phyloP scores from a whole-genome alignment of 2,888 invertebrate genomes.

The Epicampocera succincta region DNA sequence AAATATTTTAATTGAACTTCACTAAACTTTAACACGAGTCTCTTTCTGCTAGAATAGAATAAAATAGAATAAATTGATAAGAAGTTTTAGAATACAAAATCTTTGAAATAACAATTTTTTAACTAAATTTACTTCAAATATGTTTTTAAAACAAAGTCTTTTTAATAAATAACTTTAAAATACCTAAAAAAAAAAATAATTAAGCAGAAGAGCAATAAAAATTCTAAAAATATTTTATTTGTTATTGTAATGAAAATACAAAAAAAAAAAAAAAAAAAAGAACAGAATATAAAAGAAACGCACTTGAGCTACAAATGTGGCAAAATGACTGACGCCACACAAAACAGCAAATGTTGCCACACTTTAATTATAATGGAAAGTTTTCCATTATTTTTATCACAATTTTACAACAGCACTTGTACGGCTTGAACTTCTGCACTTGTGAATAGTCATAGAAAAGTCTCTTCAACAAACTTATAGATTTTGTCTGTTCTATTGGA shows the following conservation, averaged over 20 bases:
- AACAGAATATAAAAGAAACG: slow-evolving; percentile 37
- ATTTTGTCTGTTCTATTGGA: slow-evolving; percentile 4
- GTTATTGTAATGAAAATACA: not conserved
- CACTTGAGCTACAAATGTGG: slow-evolving; percentile 62
- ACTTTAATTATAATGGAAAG: slow-evolving; percentile 54
- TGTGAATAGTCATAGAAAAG: slow-evolving; percentile 26
- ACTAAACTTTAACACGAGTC: too few relatives aligned
- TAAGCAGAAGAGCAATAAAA: too few relatives aligned
- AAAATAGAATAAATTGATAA: too few relatives aligned
- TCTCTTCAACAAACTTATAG: slow-evolving; percentile 18
- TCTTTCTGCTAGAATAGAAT: too few relatives aligned
- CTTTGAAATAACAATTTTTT: too few relatives aligned
- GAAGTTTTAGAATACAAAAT: too few relatives aligned
- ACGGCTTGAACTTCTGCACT: slow-evolving; percentile 43
- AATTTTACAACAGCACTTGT: slow-evolving; percentile 36
- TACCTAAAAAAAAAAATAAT: too few relatives aligned
- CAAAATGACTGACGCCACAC: slow-evolving; percentile 64
- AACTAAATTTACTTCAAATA: too few relatives aligned
- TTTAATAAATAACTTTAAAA: too few relatives aligned
- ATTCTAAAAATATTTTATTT: too few relatives aligned
- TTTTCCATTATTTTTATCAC: slow-evolving; percentile 41
- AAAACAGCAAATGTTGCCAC: slow-evolving; percentile 61
- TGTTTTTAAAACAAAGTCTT: too few relatives aligned
- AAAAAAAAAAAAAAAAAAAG: not conserved
- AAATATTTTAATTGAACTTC: too few relatives aligned